phyloP scores from a whole-genome alignment of 2,888 invertebrate genomes.

The Aspidiotus rigidus region DNA sequence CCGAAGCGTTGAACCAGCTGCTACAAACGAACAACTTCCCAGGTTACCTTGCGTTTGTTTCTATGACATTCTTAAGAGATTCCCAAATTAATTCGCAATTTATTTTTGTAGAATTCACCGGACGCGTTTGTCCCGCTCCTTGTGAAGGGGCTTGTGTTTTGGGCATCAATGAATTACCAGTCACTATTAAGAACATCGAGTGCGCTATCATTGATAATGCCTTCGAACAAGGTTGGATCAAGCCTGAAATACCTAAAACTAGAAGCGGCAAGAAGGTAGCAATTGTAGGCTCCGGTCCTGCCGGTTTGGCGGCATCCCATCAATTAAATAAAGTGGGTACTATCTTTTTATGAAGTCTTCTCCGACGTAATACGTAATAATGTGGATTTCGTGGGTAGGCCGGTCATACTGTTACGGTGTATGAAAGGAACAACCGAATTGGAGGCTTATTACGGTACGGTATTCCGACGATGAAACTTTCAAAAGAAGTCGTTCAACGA shows the following conservation, averaged over 20 bases:
- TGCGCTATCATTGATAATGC: constrained; percentile 98
- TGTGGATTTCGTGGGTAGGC: constrained; percentile 48
- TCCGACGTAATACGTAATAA: neutral
- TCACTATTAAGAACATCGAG: constrained; percentile 98
- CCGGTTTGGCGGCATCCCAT: constrained; percentile 90
- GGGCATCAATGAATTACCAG: constrained; percentile 89
- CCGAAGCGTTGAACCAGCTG: constrained; percentile 81
- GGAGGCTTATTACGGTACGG: constrained; percentile 96
- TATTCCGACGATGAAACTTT: constrained; percentile 97
- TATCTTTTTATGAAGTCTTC: neutral
- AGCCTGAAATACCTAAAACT: constrained; percentile 62
- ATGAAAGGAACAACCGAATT: constrained; percentile 88
- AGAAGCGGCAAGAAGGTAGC: constrained; percentile 77
- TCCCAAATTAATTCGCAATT: neutral
- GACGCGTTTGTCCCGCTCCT: constrained; percentile 90
- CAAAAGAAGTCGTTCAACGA: constrained; percentile 84
- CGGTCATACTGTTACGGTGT: constrained; percentile 92
- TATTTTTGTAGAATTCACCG: constrained; percentile 64
- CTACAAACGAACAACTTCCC: constrained; percentile 99
- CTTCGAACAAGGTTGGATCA: constrained; percentile 91
- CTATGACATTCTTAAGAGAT: too few species aligned
- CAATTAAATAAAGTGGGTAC: constrained; percentile 71
- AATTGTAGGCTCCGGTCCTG: constrained; percentile 87
- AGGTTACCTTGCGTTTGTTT: constrained; percentile 42
- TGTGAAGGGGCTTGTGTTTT: constrained; percentile 98